Base-by-base conservation (phyloP, 2,888 invertebrate genomes). In the Lochmaea capreae region DNA sequence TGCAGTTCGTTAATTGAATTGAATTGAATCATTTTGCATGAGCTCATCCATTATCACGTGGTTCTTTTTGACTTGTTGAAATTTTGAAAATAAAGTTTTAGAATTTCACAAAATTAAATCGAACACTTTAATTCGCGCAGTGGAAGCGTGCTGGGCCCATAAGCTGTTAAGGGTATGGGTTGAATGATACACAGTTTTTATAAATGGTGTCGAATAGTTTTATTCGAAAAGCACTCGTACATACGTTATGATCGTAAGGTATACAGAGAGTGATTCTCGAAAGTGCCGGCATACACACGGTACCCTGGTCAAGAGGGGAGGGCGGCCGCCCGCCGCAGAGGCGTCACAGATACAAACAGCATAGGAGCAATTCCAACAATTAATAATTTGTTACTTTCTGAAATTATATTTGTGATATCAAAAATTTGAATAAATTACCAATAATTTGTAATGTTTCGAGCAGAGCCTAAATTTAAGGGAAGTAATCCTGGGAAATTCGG, bases 91-190 rank as follows among this genome's bases (percentile, higher is more conserved):
- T 22, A 3, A 22, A 22, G 22, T 22, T 22, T 22, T 22, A 22
- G 22, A 22, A 2, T 22, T 22, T 22, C 22, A 22, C 22, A 22
- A 22, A 22, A 22, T 22, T 22, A 3, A 22, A 22, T 22, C 11
- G 9, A 42, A 42, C 42, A 42, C 42, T 42, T 42, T 42, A 42
- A 42, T 42, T 42, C 42, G 92, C 92, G 93, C 93, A 93, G 92
- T 92, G 92, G 92, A 93, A 92, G 92, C 92, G 92, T 93, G 92
- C 92, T 93, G 92, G 92, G 92, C 92, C 92, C 92, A 93, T 93
- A 93, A 93, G 93, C 94, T 33, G 33, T 33, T 33, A 14, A 14
- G 14, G 46, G 46, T 49, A 49, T 49, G 46, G 46, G 14, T 49
- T 14, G 10, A 49, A 49, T 0, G 14, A 49, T 12, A 49, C 11